These are phyloP conservation scores for Propsilocerus akamusi DNA, from an alignment of 1,140 invertebrate species.

Conservation along the genomic window DNA sequence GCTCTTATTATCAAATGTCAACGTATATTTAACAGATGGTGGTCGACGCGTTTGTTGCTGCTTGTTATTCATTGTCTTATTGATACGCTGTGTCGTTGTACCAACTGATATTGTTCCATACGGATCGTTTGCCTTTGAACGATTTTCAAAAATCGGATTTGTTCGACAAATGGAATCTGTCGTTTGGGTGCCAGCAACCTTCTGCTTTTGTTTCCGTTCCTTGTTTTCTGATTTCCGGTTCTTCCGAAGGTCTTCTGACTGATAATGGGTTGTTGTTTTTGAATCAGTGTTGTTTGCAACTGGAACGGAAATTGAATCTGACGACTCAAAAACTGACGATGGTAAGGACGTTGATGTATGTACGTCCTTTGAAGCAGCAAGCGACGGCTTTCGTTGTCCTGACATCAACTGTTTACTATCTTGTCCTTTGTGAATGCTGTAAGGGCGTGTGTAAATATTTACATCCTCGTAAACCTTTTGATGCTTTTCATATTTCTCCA, in stretches of 20 bases:
- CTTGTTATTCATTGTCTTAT: not conserved
- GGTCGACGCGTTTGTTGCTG: not conserved
- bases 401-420: not conserved
- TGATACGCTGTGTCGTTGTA: not conserved
- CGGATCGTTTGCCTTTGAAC: not conserved
- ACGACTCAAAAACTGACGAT: not conserved
- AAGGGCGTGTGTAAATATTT: not conserved
- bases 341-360: not conserved
- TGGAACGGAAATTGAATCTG: not conserved
- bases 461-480: not conserved
- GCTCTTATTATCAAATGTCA: slow-evolving; percentile 1
- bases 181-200: not conserved
- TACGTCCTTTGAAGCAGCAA: not conserved
- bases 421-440: not conserved
- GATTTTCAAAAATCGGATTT: not conserved
- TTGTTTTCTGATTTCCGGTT: not conserved
- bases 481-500: not conserved
- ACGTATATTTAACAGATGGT: not conserved
- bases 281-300: not conserved
- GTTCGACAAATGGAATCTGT: not conserved
- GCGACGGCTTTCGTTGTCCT: not conserved
- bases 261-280: not conserved
- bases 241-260: not conserved
- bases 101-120: not conserved
- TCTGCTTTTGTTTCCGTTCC: not conserved